Percentiles rank a stretch among this genome's conserved stretches.
phyloP scores from a whole-genome alignment of 2,113 vertebrate species.

The Leptodactylus fuscus region DNA sequence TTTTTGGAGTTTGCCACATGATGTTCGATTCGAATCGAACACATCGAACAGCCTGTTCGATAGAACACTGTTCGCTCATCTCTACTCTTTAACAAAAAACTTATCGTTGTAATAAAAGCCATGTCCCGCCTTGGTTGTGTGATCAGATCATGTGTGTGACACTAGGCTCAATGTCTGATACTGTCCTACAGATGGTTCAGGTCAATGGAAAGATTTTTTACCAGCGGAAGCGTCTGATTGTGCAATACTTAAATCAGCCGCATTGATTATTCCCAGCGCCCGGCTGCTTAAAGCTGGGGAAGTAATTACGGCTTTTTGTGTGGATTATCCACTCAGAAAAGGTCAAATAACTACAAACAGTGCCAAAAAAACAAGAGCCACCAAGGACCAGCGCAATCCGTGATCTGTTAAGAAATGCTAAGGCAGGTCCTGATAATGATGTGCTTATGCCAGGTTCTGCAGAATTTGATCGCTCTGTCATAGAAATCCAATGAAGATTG shows the following conservation, averaged over 20 bases:
- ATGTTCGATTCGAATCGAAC: too few relatives aligned
- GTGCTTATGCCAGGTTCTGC: conserved; percentile 82
- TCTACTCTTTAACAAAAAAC: too few relatives aligned
- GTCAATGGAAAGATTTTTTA: conserved; percentile 85
- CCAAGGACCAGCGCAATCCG: conserved; percentile 77
- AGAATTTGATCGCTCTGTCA: conserved; percentile 84
- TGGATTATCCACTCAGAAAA: conserved; percentile 98
- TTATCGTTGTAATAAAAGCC: not conserved
- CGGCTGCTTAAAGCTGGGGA: conserved; percentile 87
- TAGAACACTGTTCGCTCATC: too few relatives aligned
- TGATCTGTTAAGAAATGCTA: conserved; percentile 84
- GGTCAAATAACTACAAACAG: conserved; percentile 95
- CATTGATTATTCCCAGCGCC: conserved; percentile 94
- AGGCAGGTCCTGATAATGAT: conserved; percentile 84
- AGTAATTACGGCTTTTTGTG: conserved; percentile 99
- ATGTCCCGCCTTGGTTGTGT: conserved; percentile 74
- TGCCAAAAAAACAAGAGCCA: conserved; percentile 83
- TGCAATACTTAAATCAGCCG: conserved; percentile 90
- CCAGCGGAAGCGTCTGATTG: conserved; percentile 85
- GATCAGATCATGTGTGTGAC: conserved; percentile 78
- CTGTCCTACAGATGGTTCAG: conserved; percentile 79
- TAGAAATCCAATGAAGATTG: conserved; percentile 85
- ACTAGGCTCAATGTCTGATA: conserved; percentile 75
- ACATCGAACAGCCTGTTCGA: too few relatives aligned
- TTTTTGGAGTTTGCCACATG: too few relatives aligned